phyloP scores from a whole-genome alignment of 2,888 invertebrate species.

The Teleiodes luculella region DNA sequence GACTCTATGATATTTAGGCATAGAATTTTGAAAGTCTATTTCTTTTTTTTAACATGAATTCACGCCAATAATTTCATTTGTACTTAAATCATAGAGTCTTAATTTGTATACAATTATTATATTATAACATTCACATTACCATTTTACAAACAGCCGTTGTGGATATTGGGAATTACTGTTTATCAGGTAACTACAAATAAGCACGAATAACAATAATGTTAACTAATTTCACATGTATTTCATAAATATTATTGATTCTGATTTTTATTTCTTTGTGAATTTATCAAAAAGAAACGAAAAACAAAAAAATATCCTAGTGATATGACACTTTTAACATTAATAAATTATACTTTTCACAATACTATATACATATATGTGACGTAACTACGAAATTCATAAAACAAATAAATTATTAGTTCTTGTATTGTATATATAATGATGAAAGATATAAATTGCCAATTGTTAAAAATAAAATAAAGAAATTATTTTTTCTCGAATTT shows the following conservation, averaged over 20 bases:
- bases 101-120: background rate
- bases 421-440: no score
- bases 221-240: background rate
- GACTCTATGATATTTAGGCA: background rate
- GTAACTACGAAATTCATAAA: background rate
- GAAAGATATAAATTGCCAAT: no score
- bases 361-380: background rate
- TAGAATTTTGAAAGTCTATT: background rate
- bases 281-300: background rate
- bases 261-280: no score
- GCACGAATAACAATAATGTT: background rate
- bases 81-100: background rate
- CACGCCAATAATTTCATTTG: no score
- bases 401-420: background rate
- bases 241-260: no score
- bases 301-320: background rate
- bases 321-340: background rate
- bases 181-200: conserved; percentile 1
- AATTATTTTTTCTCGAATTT: background rate
- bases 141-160: background rate
- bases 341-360: background rate
- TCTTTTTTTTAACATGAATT: no score
- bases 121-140: background rate
- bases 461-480: no score
- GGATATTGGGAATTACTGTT: background rate